Evolutionary conservation across 2,113 vertebrate species (phyloP), one percentile per base, ranked within the genome.

Genomic region (Brachirus orientalis): DNA sequence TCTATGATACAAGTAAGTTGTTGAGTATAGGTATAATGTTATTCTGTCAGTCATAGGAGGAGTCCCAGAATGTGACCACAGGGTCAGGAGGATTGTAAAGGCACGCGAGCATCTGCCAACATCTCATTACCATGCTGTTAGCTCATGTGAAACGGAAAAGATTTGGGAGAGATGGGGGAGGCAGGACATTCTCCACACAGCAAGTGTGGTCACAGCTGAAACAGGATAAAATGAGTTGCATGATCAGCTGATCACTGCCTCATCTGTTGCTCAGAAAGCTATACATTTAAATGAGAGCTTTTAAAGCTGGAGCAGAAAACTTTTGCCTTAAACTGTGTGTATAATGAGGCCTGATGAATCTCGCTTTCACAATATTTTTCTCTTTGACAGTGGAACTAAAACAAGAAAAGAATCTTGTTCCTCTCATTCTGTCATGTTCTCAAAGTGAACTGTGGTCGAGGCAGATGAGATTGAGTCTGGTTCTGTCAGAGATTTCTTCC

Each of bases 101-200:
- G 96, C 96, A 97, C 92, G 92, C 90, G 95, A 96, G 95, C 95
- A 97, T 97, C 96, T 96, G 97, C 93, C 89, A 89, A 93, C 90
- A 68, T 81, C 78, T 95, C 93, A 96, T 95, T 95, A 94, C 77
- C 94, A 92, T 94, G 94, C 94, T 95, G 95, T 95, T 92, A 94
- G 92, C 93, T 94, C 94, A 85, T 86, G 89, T 64, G 85, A 91
- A 48, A 61, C 88, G 48, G 84, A 85, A 85, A 59, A 66, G 77
- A 82, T 89, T 82, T 82, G 41, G 63, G 41, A 28, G 38, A 20
- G 36, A 41, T 44, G 18, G 48, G 59, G 72, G 66, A 56, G 66
- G 18, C 55, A 10, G 63, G 60, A 36, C 62, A 38, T 28, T 28
- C 28, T 28, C 28, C 28, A 28, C 28, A 28, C 28, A 28, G 28